Base-by-base conservation (phyloP, 2,113 vertebrate species). In the Eurypyga helias region DNA sequence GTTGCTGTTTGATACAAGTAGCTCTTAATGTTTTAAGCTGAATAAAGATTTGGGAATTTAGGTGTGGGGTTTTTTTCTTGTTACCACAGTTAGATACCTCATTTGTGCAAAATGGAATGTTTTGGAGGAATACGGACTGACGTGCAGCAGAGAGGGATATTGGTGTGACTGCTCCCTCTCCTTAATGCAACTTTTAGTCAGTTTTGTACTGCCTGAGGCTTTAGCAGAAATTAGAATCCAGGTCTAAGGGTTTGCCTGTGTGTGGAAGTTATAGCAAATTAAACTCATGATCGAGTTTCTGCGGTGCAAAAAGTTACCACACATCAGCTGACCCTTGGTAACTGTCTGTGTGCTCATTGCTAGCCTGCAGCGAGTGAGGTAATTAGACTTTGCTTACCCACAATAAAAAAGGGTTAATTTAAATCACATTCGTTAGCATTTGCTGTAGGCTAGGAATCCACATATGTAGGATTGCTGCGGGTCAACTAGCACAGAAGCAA, bases 391-490 rank as follows among this genome's bases (percentile, higher is more conserved):
- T 87, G 93, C 96, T 97, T 95, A 72, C 87, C 94, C 96, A 96
- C 96, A 97, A 96, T 97, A 96, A 96, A 97, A 96, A 96, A 96
- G 94, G 93, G 94, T 97, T 96, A 96, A 96, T 96, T 96, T 94
- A 91, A 91, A 96, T 96, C 96, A 38, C 91, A n/a, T 93, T 96
- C 8, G 0, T 83, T 20, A 75, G 69, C 77, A 0, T 69, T 96
- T 48, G 96, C 96, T 96, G 96, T 96, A 97, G 96, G 96, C 89
- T 94, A 97, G 73, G 89, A 86, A 97, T 96, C 95, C 94, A 76
- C 73, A 10, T 25, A 0, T n/a, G 89, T 84, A 87, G 83, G 52
- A 93, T 61, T 75, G 95, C 92, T 92, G 83, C 82, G 91, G 96
- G 96, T 96, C 96, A 96, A 1, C 83, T 21, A 62, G 83, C 80